Evolutionary conservation across 2,797 vertebrate species (phyloP).

Genomic region (Chelidonichthys spinosus): DNA sequence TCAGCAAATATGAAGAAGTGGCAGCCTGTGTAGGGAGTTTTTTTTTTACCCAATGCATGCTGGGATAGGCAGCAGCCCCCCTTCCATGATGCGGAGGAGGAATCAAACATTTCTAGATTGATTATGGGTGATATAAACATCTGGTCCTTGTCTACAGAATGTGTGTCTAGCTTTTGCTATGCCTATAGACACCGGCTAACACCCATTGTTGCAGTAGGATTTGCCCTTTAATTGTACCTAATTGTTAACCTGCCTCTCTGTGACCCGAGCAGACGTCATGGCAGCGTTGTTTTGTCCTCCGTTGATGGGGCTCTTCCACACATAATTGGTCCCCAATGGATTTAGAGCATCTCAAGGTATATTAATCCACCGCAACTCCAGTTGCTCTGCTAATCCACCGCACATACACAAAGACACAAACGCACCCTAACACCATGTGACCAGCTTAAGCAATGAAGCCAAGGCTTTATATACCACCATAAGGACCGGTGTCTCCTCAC

Average conservation of each 20-base stretch:
- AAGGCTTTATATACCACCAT: constrained; percentile 82
- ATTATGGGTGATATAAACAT: neutral
- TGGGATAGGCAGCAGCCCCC: neutral
- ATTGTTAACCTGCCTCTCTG: constrained; percentile 27
- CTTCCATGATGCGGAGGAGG: neutral
- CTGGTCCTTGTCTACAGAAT: neutral
- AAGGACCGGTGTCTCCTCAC: constrained; percentile 32
- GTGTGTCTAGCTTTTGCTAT: neutral
- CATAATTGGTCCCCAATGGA: constrained; percentile 12
- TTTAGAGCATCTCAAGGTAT: constrained; percentile 49
- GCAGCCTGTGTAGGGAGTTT: neutral
- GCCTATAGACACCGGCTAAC: neutral
- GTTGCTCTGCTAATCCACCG: constrained; percentile 71
- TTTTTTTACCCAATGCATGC: neutral
- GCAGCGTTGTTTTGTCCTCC: constrained; percentile 26
- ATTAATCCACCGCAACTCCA: constrained; percentile 50
- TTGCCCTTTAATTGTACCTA: constrained; percentile 38
- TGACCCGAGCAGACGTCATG: constrained; percentile 41
- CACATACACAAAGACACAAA: constrained; percentile 62
- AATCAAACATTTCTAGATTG: neutral
- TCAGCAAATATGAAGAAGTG: neutral
- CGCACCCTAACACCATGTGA: constrained; percentile 81
- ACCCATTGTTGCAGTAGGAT: neutral
- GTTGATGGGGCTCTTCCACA: constrained; percentile 28
- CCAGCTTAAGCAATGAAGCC: constrained; percentile 81